phyloP scores from a whole-genome alignment of 1,140 invertebrate species.

The Penaeus indicus region DNA sequence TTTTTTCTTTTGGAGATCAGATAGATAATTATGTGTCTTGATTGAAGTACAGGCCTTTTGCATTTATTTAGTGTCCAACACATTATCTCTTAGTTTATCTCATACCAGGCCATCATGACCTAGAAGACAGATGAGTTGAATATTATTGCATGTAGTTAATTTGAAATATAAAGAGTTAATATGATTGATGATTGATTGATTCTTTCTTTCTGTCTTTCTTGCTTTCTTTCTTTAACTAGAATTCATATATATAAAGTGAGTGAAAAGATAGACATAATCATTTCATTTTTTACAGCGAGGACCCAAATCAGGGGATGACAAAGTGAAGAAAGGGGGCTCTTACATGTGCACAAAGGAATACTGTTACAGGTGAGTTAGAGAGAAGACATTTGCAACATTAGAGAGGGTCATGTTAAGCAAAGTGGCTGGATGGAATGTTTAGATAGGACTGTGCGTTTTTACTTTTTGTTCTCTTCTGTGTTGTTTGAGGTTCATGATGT shows the following conservation, averaged over 20 bases:
- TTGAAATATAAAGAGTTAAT: no score
- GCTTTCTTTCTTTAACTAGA: not conserved
- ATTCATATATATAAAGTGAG: not conserved
- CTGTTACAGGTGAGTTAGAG: conserved; percentile 77
- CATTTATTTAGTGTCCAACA: no score
- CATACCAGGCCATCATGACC: no score
- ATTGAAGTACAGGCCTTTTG: no score
- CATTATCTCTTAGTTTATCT: no score
- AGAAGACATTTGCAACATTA: not conserved
- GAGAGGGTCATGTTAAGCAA: not conserved
- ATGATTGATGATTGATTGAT: no score
- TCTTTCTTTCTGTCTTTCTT: not conserved
- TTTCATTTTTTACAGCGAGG: conserved; percentile 75
- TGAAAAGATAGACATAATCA: not conserved
- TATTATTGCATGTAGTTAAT: no score
- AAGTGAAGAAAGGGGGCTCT: conserved; percentile 97
- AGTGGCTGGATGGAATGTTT: not conserved
- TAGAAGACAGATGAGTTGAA: no score
- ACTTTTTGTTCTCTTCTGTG: not conserved
- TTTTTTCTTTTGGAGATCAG: no score
- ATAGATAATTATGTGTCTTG: no score
- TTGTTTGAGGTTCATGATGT: no score
- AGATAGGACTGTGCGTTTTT: not conserved
- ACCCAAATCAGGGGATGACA: conserved; percentile 77
- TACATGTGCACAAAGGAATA: conserved; percentile 92